These are phyloP conservation scores for Bombycilla garrulus DNA, from an alignment of 2,113 vertebrate species.

Conservation along the genomic window DNA sequence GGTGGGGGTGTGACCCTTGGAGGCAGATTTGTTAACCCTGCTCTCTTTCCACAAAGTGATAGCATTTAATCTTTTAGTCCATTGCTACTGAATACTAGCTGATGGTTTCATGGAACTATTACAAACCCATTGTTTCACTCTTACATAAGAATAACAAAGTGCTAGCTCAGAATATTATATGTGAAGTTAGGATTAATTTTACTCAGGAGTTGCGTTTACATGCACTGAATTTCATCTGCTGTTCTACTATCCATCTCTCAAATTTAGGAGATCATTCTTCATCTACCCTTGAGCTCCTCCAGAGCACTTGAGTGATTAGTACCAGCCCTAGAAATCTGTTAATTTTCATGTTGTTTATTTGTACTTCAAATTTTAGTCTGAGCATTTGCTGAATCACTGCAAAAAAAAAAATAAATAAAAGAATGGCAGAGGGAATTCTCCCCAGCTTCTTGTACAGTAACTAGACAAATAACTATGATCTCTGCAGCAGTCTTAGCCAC, in stretches of 20 bases:
- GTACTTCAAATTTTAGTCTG: not conserved
- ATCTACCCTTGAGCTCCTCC: not conserved
- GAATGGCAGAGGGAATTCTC: not conserved
- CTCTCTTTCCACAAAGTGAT: not conserved
- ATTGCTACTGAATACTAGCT: not conserved
- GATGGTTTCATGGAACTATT: not conserved
- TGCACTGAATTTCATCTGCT: not conserved
- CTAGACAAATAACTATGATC: not conserved
- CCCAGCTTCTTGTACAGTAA: not conserved
- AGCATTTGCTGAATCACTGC: not conserved
- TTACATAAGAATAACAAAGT: not conserved
- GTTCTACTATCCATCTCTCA: not conserved
- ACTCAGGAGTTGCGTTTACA: not conserved
- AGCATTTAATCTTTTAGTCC: not conserved
- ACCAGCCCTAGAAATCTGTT: not conserved
- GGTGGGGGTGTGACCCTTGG: accelerated
- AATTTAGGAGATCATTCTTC: not conserved
- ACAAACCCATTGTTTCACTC: not conserved
- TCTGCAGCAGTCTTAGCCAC: not conserved
- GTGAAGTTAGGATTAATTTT: not conserved
- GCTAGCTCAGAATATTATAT: not conserved
- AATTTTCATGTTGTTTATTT: not conserved
- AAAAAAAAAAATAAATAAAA: too few relatives aligned
- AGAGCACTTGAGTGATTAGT: not conserved
- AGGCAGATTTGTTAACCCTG: not conserved